Evolutionary conservation across 2,888 invertebrate genomes (phyloP).

Genomic region (Microlaimidae sp.): DNA sequence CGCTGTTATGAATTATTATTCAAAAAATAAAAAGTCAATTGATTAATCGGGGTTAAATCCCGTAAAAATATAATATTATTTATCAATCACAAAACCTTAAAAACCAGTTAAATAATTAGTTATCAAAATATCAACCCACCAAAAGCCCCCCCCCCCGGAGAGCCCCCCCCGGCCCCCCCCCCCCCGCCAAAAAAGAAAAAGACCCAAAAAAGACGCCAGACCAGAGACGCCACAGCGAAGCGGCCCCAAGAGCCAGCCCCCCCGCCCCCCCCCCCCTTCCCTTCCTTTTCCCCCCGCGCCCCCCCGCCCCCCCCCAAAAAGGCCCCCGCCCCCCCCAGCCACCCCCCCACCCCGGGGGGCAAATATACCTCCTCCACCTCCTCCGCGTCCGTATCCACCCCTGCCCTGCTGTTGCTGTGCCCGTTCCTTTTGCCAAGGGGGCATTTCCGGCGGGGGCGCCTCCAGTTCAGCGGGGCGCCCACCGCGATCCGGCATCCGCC

Average conservation of each 20-base stretch:
- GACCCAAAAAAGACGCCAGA: too few species aligned
- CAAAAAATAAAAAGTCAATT: too few species aligned
- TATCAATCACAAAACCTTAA: too few species aligned
- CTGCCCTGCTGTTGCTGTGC: constrained; percentile 1
- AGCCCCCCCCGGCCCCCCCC: too few species aligned
- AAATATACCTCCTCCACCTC: not conserved
- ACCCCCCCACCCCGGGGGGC: not conserved
- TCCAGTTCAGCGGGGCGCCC: constrained; percentile 76
- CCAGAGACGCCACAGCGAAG: too few species aligned
- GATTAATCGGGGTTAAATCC: too few species aligned
- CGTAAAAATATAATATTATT: too few species aligned
- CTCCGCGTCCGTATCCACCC: not conserved
- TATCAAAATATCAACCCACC: too few species aligned
- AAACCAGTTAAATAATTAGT: too few species aligned
- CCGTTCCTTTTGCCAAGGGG: constrained; percentile 60
- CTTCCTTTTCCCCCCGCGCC: not conserved
- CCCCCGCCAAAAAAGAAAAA: too few species aligned
- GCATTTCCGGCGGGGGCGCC: constrained; percentile 91
- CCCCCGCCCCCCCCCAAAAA: not conserved
- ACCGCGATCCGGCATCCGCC: constrained; percentile 75
- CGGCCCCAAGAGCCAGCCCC: not conserved
- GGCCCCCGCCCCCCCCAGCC: not conserved
- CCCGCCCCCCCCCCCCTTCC: not conserved
- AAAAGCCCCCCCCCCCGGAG: too few species aligned
- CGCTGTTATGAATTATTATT: too few species aligned